Evolutionary conservation across 1,140 invertebrate genomes (phyloP), one percentile per base, ranked within the genome.

Genomic region (Drosophila sucinea): DNA sequence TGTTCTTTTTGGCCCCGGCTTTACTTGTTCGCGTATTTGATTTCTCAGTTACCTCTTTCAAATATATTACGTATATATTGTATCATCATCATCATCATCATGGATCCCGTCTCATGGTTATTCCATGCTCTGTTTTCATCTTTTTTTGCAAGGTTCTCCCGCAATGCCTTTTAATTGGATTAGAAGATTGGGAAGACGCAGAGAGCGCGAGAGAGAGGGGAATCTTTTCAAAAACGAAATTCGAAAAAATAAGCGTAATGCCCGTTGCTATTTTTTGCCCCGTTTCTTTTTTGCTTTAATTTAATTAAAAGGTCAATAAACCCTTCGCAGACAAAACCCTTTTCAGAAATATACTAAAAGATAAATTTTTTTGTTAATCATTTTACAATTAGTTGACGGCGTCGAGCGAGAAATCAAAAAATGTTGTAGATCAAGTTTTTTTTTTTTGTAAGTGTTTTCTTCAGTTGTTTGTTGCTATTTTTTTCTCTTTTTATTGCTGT

Each of bases 401-500:
- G 17, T 17, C 17, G 60, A 65, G 66, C 32, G 62, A 67, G 56
- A 58, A 47, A 38, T 55, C 23, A 27, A 70, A 73, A 73, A 79
- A 79, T 73, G 73, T 79, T 77, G 77, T 73, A 69, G 70, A 79
- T 76, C 77, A 77, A 77, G 77, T 79, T 76, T 78, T 72, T 64
- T 63, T 47, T 67, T 62, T 33, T 33, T 60, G 58, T 62, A 40
- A 61, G 51, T 51, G 6, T 73, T 67, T 67, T 47, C 23, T 67
- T 40, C 62, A 11, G 32, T 71, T 44, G 57, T 60, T 63, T 51
- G 65, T 72, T 72, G 76, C 65, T 68, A 32, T 70, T 8, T 55
- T 44, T 62, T 54, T 61, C 56, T 70, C 56, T 47, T 70, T 23
- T 33, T 58, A 6, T 32, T 60, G 6, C 57, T 61, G 51, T 47